Base-by-base conservation (phyloP, 2,888 invertebrate genomes). In the Drosophila subsilvestris region DNA sequence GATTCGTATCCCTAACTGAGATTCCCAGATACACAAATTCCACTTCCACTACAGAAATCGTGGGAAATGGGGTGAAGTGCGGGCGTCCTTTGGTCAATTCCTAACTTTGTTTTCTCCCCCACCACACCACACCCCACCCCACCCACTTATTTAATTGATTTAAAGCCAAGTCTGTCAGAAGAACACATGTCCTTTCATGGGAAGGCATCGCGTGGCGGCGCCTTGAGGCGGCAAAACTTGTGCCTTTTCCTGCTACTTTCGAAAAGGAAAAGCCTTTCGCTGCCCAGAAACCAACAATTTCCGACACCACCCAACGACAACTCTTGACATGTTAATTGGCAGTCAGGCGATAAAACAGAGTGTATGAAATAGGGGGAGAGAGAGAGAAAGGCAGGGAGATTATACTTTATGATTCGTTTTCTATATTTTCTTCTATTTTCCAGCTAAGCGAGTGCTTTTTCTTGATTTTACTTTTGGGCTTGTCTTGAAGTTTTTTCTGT, bases 311-410 rank as follows among this genome's bases (percentile, higher is more conserved):
- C 14, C 37, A 37, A 14, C 63, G 58, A 79, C 69, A 18, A 47
- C 45, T 32, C 20, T 61, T 69, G 86, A 86, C 86, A 84, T 88
- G 78, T 88, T 88, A 84, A 84, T 84, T 84, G 86, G 80, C 76
- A 67, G 76, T 43, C 63, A 47, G 63, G 61, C 37, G 37, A 37
- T 37, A n/a, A 12, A 7, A 7, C 6, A 37, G 5, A 37, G 1
- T 5, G 14, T 2, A 7, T 2, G 14, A 7, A 7, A 37, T 1
- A 4, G 32, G 3, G 4, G 5, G 32, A 14, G 37, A 12, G 10
- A 12, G 32, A 5, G 12, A 12, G 32, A 7, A 6, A 6, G 14
- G 14, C 2, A 14, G 37, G 6, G 2, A 27, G 27, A 14, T 6
- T 14, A 6, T 14, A 6, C 32, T 14, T 37, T 14, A 14, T 37